Base-by-base conservation (phyloP, 2,888 invertebrate species). In the Anoncus sp. region DNA sequence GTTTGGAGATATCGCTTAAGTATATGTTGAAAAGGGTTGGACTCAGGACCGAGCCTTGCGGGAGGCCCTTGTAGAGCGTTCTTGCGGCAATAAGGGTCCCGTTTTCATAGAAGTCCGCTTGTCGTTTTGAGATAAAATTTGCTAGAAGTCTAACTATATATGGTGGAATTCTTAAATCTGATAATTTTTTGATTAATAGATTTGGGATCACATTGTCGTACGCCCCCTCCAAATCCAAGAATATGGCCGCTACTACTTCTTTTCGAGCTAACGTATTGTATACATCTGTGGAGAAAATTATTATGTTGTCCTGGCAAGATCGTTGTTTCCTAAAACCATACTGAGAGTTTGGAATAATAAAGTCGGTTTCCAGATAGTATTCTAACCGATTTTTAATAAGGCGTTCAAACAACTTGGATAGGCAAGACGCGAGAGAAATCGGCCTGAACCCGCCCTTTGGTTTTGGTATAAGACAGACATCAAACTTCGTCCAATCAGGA, bases 191-290 rank as follows among this genome's bases (percentile, higher is more conserved):
- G 0, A 75, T 40, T 0, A 75, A 18, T 6, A 49, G 10, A 0
- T n/a, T 40, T 6, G 69, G 59, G 7, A 60, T 12, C 1, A 73
- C 62, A 14, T 79, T 77, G 6, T 77, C 79, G 16, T 77, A 79
- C 0, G 75, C 79, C 0, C 77, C 72, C 38, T 79, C 76, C 6
- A 79, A 31, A 14, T 81, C 79, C 0, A 77, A 2, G n/a, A 81
- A 72, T 1, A 70, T n/a, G 0, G 59, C 75, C 0, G 47, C 45
- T 2, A 72, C 35, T 0, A 12, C 14, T 7, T 79, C 67, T 2
- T 35, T 24, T n/a, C 31, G 31, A 10, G 40, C 57, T 12, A 72
- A 75, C 0, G 74, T 35, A 24, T 73, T 79, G 3, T 57, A 12
- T 0, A 71, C 45, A 10, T 78, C 77, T 4, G 77, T 74, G 1